Evolutionary conservation across 2,888 invertebrate genomes (phyloP).

Genomic region (Nycteola revayana): DNA sequence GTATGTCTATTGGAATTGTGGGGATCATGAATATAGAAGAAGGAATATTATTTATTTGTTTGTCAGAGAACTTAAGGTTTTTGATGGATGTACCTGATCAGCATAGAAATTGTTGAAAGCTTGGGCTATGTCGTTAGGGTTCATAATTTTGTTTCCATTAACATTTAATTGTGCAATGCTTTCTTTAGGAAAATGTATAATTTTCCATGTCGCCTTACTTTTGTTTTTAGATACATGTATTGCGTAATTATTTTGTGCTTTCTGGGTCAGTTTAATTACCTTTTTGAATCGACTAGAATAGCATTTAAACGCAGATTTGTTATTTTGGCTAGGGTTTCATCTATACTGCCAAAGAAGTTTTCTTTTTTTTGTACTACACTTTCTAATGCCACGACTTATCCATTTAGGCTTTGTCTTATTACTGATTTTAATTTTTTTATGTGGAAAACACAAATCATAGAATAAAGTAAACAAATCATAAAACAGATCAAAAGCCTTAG

Average conservation of each 20-base stretch:
- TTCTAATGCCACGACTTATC: neutral
- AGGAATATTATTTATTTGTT: too few species aligned
- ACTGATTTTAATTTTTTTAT: neutral
- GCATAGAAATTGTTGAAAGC: neutral
- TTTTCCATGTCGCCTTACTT: neutral
- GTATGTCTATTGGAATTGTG: too few species aligned
- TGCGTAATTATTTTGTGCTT: neutral
- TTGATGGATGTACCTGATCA: neutral
- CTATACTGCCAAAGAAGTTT: neutral
- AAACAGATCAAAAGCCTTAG: neutral
- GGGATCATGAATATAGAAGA: too few species aligned
- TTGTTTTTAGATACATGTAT: neutral
- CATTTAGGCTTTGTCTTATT: neutral
- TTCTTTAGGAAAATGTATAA: neutral
- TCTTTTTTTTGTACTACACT: neutral
- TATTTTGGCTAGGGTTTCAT: too few species aligned
- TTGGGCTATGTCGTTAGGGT: neutral
- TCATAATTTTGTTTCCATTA: neutral
- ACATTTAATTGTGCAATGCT: neutral
- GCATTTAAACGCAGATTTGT: too few species aligned
- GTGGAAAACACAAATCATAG: neutral
- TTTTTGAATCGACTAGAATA: neutral
- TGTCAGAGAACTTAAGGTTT: too few species aligned
- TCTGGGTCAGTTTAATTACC: slow-evolving; percentile 1
- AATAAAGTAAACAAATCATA: neutral